Evolutionary conservation across 2,113 vertebrate genomes (phyloP).

Genomic region (Sigmodon hispidus): DNA sequence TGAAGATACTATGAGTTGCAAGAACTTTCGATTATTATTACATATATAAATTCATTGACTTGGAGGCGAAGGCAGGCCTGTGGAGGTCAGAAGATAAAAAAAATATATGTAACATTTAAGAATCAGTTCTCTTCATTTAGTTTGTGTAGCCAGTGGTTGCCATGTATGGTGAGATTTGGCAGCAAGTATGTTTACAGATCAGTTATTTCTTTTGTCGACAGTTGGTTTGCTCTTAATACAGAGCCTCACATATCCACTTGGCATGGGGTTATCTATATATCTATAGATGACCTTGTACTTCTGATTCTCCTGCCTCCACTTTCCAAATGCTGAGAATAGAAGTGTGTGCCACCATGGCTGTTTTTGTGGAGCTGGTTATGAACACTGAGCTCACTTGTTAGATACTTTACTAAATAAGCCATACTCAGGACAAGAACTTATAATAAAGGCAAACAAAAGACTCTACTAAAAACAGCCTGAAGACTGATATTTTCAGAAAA

Average conservation of each 20-base stretch:
- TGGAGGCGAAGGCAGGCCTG: background rate
- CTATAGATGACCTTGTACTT: background rate
- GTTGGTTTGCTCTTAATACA: background rate
- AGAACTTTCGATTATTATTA: background rate
- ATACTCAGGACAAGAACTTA: background rate
- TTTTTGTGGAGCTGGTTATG: background rate
- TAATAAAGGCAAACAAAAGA: background rate
- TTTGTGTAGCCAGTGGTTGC: background rate
- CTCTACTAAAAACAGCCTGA: background rate
- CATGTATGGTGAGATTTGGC: background rate
- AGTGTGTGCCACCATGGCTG: background rate
- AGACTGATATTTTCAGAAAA: background rate
- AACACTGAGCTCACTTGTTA: background rate
- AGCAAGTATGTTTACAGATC: background rate
- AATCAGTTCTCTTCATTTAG: background rate
- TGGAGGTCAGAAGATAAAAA: background rate
- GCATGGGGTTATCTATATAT: background rate
- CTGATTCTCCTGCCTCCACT: background rate
- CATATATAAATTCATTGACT: background rate
- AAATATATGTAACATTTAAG: background rate
- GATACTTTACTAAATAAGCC: background rate
- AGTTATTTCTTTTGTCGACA: background rate
- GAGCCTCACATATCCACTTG: background rate
- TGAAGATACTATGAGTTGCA: too few relatives aligned
- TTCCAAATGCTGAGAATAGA: background rate